Evolutionary conservation across 2,888 invertebrate species (phyloP), one percentile per base, ranked within the genome.

Genomic region (Lithophane socia): DNA sequence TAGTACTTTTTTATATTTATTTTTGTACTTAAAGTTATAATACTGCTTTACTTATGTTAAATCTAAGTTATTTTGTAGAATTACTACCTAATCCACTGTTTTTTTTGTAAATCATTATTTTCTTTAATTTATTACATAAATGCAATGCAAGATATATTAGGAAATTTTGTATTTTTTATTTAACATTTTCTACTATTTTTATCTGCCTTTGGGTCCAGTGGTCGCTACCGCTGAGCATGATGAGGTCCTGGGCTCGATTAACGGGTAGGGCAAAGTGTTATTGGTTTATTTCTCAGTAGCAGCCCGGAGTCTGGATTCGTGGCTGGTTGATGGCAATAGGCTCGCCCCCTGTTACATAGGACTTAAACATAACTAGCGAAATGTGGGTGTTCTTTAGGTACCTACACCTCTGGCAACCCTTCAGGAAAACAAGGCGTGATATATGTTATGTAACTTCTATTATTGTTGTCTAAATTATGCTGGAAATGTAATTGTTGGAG

Each of bases 21-120:
- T 84, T 80, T 82, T 75, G 82, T 82, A 82, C 82, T 85, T 82
- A 85, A 85, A 69, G 60, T 75, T 69, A 49, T 47, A 61, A 29
- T 66, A 56, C 5, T 49, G 56, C 68, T 77, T 77, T 83, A 83
- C 29, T 29, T 70, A 52, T 10, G 52, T 63, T 66, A 44, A 58
- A 63, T 63, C 9, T 69, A 80, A 79, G 85, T 80, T 82, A 65
- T 56, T 83, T 72, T 52, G 0, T 56, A 60, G 13, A 12, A 70
- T 47, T 3, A n/a, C n/a, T 66, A 24, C 21, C 13, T 58, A 21
- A 13, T 21, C 37, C 49, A 83, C 16, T 12, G 13, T 42, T 56
- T 54, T 12, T 24, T 47, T 42, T 81, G 58, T 72, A 69, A 68
- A 56, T 70, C 16, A 49, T 5, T 5, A 29, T 47, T 61, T 42